Evolutionary conservation across 2,888 invertebrate genomes (phyloP).

Genomic region (Silvanus unidentatus): DNA sequence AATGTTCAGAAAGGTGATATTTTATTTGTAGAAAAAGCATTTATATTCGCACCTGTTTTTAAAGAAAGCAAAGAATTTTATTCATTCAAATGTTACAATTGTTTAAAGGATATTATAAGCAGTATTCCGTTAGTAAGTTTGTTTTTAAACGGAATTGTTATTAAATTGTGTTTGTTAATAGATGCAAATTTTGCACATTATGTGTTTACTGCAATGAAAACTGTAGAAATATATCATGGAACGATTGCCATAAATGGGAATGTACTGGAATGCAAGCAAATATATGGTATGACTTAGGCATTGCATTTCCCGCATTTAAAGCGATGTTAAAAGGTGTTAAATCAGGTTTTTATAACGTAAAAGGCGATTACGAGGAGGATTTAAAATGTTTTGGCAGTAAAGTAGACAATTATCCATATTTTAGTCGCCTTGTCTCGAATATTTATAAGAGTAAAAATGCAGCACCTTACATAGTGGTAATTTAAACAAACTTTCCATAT

Average conservation of each 20-base stretch:
- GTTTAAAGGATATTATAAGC: constrained; percentile 56
- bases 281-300: constrained; percentile 66
- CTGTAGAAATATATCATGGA: constrained; percentile 56
- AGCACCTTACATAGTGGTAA: constrained; percentile 65
- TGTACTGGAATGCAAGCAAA: constrained; percentile 59
- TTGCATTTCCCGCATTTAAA: constrained; percentile 71
- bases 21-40: constrained; percentile 75
- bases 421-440: constrained; percentile 69
- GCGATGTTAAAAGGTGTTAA: constrained; percentile 53
- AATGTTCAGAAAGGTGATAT: constrained; percentile 61
- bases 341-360: constrained; percentile 41
- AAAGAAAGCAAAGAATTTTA: constrained; percentile 49
- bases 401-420: constrained; percentile 54
- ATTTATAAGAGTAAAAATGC: constrained; percentile 60
- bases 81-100: constrained; percentile 63
- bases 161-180: constrained; percentile 29
- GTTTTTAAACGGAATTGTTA: background rate
- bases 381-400: constrained; percentile 45
- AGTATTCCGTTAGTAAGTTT: constrained; percentile 58
- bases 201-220: constrained; percentile 62
- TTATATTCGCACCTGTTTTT: constrained; percentile 66
- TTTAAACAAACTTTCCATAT: constrained; percentile 28
- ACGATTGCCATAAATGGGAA: constrained; percentile 63
- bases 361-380: constrained; percentile 40
- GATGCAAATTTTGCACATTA: constrained; percentile 62